These are phyloP conservation scores for Papilio demoleus DNA, from an alignment of 2,888 invertebrate genomes.

Conservation along the genomic window DNA sequence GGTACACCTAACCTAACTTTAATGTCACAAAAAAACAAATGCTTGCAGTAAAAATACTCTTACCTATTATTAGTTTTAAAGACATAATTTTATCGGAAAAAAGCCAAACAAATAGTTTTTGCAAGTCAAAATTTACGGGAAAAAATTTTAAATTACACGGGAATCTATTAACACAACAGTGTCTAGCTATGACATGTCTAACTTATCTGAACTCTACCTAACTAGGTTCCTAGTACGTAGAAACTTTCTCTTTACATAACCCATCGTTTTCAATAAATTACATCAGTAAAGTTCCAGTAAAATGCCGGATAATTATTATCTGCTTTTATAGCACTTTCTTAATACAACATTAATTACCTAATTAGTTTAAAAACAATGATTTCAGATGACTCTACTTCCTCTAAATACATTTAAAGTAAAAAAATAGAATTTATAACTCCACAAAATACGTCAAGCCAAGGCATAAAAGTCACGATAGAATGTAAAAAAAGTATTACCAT, in stretches of 20 bases:
- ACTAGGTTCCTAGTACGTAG: no score
- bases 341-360: neutral
- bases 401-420: neutral
- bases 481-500: no score
- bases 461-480: neutral
- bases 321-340: neutral
- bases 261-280: conserved; percentile 24
- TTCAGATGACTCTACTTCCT: neutral
- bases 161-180: neutral
- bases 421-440: neutral
- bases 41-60: no score
- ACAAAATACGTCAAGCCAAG: neutral
- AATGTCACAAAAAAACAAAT: no score
- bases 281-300: neutral
- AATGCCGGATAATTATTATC: neutral
- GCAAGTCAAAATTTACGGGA: no score
- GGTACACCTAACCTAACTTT: no score
- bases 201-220: neutral
- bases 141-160: neutral
- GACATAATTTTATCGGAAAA: no score
- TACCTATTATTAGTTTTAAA: no score
- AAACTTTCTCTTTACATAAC: conserved; percentile 37
- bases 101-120: no score
- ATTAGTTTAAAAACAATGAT: neutral
- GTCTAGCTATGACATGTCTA: neutral